phyloP scores from a whole-genome alignment of 2,113 vertebrate genomes.

The Amphilophus citrinellus region DNA sequence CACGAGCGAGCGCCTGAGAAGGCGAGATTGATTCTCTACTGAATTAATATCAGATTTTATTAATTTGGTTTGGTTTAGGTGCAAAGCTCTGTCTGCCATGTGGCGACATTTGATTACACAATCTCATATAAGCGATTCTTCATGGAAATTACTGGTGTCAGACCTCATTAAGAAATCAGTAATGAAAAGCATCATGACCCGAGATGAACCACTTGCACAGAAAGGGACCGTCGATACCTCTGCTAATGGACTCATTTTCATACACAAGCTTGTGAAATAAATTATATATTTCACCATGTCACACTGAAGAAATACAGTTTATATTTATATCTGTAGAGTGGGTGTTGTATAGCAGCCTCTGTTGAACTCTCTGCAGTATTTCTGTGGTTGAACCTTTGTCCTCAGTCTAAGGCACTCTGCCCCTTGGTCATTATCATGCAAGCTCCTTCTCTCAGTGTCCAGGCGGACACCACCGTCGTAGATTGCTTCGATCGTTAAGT shows the following conservation, averaged over 20 bases:
- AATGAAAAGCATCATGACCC: constrained; percentile 36
- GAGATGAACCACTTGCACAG: constrained; percentile 29
- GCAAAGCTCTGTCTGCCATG: constrained; percentile 18
- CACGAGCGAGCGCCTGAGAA: not conserved
- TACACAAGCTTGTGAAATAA: constrained; percentile 47
- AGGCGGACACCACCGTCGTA: constrained; percentile 27
- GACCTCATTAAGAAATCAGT: constrained; percentile 23
- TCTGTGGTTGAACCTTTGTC: constrained; percentile 27
- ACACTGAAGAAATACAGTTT: constrained; percentile 61
- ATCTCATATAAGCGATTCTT: constrained; percentile 15
- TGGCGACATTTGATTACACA: constrained; percentile 24
- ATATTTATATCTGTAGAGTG: constrained; percentile 46
- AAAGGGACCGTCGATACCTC: constrained; percentile 6
- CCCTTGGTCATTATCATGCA: constrained; percentile 32
- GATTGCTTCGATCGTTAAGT: constrained; percentile 57
- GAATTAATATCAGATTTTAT: constrained; percentile 1
- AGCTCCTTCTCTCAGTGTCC: constrained; percentile 26
- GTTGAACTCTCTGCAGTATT: constrained; percentile 34
- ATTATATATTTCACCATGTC: constrained; percentile 38
- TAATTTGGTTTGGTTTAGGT: constrained; percentile 42
- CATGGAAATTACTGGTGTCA: constrained; percentile 15
- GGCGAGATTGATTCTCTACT: not conserved
- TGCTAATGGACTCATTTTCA: constrained; percentile 19
- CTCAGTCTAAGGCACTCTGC: constrained; percentile 83
- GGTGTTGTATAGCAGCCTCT: constrained; percentile 72